A percentile compares a stretch with the other conserved stretches of the same genome.
Evolutionary conservation across 37 sponge, comb jelly and placozoan species (phyloP).

Genomic region (Oopsacas minuta): DNA sequence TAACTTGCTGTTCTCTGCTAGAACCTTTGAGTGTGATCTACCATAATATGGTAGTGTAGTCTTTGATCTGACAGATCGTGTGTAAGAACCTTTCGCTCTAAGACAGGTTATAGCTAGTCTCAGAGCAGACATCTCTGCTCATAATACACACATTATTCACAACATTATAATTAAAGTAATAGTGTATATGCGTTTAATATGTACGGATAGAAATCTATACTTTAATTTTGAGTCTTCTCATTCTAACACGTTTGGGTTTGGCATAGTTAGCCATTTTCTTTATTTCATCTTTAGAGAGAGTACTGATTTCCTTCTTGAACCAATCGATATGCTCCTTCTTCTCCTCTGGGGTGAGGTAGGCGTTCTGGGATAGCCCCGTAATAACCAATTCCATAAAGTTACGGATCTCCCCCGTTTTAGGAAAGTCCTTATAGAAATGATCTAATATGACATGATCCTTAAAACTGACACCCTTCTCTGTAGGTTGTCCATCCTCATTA

Average conservation of each 20-base stretch:
- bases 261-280: background rate
- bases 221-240: background rate
- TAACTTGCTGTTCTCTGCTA: slow-evolving; percentile 24
- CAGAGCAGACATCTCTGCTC: background rate
- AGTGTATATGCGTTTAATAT: too few species aligned
- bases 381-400: slow-evolving; percentile 80
- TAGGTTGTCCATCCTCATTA: slow-evolving; percentile 34
- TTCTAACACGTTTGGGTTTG: background rate
- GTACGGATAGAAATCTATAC: too few species aligned
- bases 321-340: slow-evolving; percentile 47
- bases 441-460: slow-evolving; percentile 70
- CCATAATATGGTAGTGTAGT: background rate
- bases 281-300: background rate
- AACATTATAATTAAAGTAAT: too few species aligned
- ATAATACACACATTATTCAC: too few species aligned
- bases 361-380: slow-evolving; percentile 69
- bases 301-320: slow-evolving; percentile 50
- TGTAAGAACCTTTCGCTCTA: background rate
- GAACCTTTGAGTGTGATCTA: slow-evolving; percentile 40
- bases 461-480: slow-evolving; percentile 52
- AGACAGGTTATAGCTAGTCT: background rate
- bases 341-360: slow-evolving; percentile 54
- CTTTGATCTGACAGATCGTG: background rate
- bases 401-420: slow-evolving; percentile 56
- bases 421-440: slow-evolving; percentile 37